Evolutionary conservation across 2,888 invertebrate species (phyloP), one percentile per base, ranked within the genome.

Genomic region (Leptopterna dolabrata): DNA sequence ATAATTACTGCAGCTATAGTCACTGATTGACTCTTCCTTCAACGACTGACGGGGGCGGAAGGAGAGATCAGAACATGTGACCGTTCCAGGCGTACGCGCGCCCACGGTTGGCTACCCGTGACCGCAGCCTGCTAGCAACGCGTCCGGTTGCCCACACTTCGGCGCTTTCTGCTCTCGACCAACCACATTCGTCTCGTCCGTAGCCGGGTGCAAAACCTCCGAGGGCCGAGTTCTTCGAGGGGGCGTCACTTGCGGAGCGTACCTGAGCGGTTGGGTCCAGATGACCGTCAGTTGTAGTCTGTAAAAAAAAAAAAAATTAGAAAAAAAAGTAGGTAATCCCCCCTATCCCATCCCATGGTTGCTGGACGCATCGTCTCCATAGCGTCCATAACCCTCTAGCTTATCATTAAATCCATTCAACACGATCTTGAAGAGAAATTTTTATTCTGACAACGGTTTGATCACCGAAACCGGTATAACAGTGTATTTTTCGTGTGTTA

Each of bases 11-110:
- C 45, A 16, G 1, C 47, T 47, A 51, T 16, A 16, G 51, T 16
- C 51, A 16, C 51, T n/a, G 51, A 51, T 51, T 51, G 51, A n/a
- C 51, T 51, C 16, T n/a, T 51, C n/a, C 51, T 51, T 51, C n/a
- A 51, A 51, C n/a, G 51, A 51, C n/a, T 16, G 51, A n/a, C 63
- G 63, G 19, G 63, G 63, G 63, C 63, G 63, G 63, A 27, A 11
- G 63, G 63, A 19, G 63, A 63, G 63, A 24, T 13, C 47, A 63
- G 63, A 24, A 24, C 36, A 76, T 7, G 29, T 9, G 36, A 76
- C 73, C 73, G 73, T 76, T 76, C 73, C 73, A 36, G 71, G 73
- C 41, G 73, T 76, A 41, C 73, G 41, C 73, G 73, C 16, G 73
- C 73, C 36, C 73, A 41, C 36, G 73, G 73, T n/a, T 76, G 73